Evolutionary conservation across 2,888 invertebrate species (phyloP).

Genomic region (Agonopterix subpropinquella): DNA sequence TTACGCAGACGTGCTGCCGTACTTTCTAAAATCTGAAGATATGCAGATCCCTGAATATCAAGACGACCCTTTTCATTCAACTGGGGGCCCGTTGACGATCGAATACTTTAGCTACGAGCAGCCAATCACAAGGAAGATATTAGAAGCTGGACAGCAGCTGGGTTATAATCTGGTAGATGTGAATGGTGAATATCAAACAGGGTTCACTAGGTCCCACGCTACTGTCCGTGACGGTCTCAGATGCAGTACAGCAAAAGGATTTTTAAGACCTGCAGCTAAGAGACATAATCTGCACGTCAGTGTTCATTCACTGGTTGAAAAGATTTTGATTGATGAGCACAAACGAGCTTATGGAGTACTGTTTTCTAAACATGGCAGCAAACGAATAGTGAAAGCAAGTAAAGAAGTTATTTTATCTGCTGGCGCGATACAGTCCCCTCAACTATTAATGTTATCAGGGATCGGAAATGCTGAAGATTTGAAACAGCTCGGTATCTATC

Average conservation of each 20-base stretch:
- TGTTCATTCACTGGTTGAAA: constrained; percentile 80
- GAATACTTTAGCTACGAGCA: constrained; percentile 84
- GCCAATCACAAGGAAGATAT: constrained; percentile 80
- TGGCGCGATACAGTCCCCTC: constrained; percentile 89
- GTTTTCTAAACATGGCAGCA: constrained; percentile 76
- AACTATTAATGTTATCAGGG: constrained; percentile 91
- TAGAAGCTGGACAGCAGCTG: constrained; percentile 81
- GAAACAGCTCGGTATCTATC: constrained; percentile 74
- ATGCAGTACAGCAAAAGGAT: constrained; percentile 90
- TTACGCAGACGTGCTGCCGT: constrained; percentile 82
- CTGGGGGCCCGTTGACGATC: constrained; percentile 82
- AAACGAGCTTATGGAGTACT: constrained; percentile 80
- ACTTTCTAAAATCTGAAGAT: constrained; percentile 88
- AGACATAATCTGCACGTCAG: constrained; percentile 85
- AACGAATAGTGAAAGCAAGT: constrained; percentile 74
- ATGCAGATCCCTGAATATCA: constrained; percentile 78
- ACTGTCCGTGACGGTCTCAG: constrained; percentile 86
- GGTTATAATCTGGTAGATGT: constrained; percentile 83
- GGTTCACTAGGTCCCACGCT: constrained; percentile 85
- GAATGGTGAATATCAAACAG: constrained; percentile 87
- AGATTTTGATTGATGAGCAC: constrained; percentile 78
- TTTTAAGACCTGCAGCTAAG: constrained; percentile 79
- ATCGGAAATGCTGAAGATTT: constrained; percentile 82
- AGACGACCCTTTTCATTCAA: constrained; percentile 79
- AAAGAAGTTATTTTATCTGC: constrained; percentile 91